Percentiles rank a stretch among this genome's conserved stretches.
Evolutionary conservation across 2,797 vertebrate genomes (phyloP).

Genomic region (Sebastes vulpes): DNA sequence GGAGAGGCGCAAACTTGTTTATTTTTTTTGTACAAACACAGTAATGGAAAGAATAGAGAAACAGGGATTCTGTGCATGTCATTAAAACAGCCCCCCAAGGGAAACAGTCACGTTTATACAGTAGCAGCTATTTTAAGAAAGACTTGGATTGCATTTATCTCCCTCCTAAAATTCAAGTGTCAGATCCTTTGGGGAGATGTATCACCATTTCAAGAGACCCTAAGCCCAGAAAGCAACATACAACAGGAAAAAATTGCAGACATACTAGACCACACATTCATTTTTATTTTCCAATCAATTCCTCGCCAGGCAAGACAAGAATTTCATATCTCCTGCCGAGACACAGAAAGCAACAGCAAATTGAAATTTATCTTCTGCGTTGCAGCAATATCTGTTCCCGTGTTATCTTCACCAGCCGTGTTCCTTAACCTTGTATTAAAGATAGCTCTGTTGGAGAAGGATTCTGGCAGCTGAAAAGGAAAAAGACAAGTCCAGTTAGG

Average conservation of each 20-base stretch:
- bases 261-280: slow-evolving; percentile 67
- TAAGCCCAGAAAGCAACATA: slow-evolving; percentile 56
- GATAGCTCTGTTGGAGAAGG: slow-evolving; percentile 60
- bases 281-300: slow-evolving; percentile 85
- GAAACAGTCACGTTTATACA: slow-evolving; percentile 74
- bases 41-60: slow-evolving; percentile 59
- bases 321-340: slow-evolving; percentile 81
- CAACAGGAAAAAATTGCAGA: slow-evolving; percentile 54
- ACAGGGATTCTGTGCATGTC: slow-evolving; percentile 72
- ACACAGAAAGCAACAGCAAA: slow-evolving; percentile 83
- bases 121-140: slow-evolving; percentile 77
- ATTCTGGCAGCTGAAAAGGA: slow-evolving; percentile 49
- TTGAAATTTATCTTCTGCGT: slow-evolving; percentile 83
- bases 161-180: slow-evolving; percentile 63
- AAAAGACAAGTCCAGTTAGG: slow-evolving; percentile 51
- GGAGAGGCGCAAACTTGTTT: slow-evolving; percentile 69
- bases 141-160: slow-evolving; percentile 68
- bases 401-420: slow-evolving; percentile 75
- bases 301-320: slow-evolving; percentile 75
- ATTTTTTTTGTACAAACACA: slow-evolving; percentile 66
- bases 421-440: slow-evolving; percentile 81
- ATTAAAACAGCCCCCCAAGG: slow-evolving; percentile 81
- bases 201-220: slow-evolving; percentile 65
- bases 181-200: slow-evolving; percentile 70
- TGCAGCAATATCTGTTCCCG: slow-evolving; percentile 78